Conservation (phyloP, 1,140 invertebrate species). For the Littorina saxatilis region DNA sequence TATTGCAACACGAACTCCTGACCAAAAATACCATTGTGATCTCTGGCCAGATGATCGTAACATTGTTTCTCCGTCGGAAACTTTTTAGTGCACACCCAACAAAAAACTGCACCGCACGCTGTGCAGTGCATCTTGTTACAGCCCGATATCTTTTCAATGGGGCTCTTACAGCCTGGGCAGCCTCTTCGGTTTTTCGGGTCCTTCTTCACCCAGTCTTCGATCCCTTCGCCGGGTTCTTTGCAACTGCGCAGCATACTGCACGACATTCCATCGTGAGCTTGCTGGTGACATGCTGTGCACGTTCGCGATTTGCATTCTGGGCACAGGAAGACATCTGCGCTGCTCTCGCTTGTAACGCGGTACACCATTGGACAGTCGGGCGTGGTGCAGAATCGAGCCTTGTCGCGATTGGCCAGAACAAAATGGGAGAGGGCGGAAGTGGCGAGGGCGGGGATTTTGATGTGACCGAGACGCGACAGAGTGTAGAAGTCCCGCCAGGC, state of each 20-base stretch:
- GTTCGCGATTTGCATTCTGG: constrained; percentile 53
- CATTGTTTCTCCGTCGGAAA: neutral
- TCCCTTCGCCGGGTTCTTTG: constrained; percentile 20
- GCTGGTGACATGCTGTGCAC: constrained; percentile 59
- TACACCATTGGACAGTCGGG: constrained; percentile 66
- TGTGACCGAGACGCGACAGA: constrained; percentile 35
- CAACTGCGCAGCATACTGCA: constrained; percentile 55
- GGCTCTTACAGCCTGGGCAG: constrained; percentile 60
- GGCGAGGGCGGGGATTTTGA: constrained; percentile 38
- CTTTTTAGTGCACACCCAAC: constrained; percentile 56
- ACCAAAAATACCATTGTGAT: neutral
- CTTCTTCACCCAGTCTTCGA: constrained; percentile 46
- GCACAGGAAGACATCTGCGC: constrained; percentile 52
- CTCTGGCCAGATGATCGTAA: constrained; percentile 1
- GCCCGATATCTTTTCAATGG: constrained; percentile 61
- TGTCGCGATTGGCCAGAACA: constrained; percentile 44
- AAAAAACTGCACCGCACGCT: constrained; percentile 55
- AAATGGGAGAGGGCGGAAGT: constrained; percentile 47
- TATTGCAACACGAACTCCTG: neutral
- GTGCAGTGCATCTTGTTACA: constrained; percentile 62
- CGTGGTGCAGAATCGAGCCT: constrained; percentile 59
- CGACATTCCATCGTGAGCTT: constrained; percentile 61
- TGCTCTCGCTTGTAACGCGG: constrained; percentile 42
- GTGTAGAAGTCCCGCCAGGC: constrained; percentile 55
- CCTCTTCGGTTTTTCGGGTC: constrained; percentile 51